Evolutionary conservation across 2,888 invertebrate species (phyloP), one percentile per base, ranked within the genome.

Genomic region (Mactromeris polynyma): DNA sequence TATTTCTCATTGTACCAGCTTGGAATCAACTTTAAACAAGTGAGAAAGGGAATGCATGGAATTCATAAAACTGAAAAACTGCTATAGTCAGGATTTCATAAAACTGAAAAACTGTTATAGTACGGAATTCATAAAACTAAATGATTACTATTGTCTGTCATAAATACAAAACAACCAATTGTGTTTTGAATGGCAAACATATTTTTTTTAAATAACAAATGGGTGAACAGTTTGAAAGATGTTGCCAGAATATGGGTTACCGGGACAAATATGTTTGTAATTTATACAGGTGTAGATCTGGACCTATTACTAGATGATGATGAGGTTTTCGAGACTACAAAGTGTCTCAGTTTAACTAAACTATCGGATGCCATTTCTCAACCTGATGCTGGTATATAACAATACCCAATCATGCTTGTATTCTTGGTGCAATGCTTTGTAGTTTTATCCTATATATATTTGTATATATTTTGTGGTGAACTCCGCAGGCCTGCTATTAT

Each of bases 241-340:
- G 46, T 64, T n/a, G 1, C 58, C 26, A 26, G 21, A 21, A 19
- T 69, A 69, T 17, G 19, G 73, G 36, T 36, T 73, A 36, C 73
- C 33, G 31, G 73, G 17, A 73, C 36, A 33, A 17, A 19, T 33
- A 73, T 73, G 36, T 73, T 73, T 73, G 73, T 73, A 33, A 73
- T 73, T 84, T 84, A 33, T 77, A 82, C 83, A 89, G 85, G 85
- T 80, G 3, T 84, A 89, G 81, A 85, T 87, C 81, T 46, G 46
- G 58, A 83, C 31, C 46, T 69, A 6, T 31, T 46, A 69, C 77
- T 86, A 69, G 89, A 89, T 78, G 85, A 89, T 38, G 89, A 89
- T 64, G 89, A 89, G 80, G 89, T 89, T 21, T 89, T 89, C 64
- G 87, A 81, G 69, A 86, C 86, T 58, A 58, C 82, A 11, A 64